Base-by-base conservation (phyloP, 1,140 invertebrate species). In the Oncopodura yosiiana region DNA sequence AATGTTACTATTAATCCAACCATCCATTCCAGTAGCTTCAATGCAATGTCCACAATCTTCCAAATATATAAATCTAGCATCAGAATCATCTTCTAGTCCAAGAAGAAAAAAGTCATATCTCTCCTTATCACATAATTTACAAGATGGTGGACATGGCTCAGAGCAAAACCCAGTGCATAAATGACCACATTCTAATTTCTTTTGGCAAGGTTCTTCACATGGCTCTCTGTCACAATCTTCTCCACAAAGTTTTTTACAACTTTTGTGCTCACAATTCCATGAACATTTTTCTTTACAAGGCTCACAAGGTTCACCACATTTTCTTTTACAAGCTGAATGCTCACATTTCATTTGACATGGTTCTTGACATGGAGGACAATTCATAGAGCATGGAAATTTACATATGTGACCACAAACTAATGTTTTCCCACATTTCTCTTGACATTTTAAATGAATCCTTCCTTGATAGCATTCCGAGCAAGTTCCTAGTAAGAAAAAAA, bases 391-490 rank as follows among this genome's bases (percentile, higher is more conserved):
- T 0, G 77, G 75, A 29, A 73, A 74, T 27, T 73, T 67, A 66
- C 84, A 86, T 69, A 68, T 65, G 65, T 86, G 83, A 37, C 76
- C 77, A 69, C 83, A 86, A 49, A 84, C 77, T 34, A 77, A 71
- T 9, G 60, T 60, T 43, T 73, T 68, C 30, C 75, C 71, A 69
- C 82, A 85, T 21, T 72, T 69, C 57, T 79, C 71, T 30, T 64
- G 60, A 69, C 84, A 86, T 37, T 66, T 67, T 52, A 43, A 61
- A 68, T 86, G 83, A 44, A 85, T 67, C 18, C 80, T 71, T 18
- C 80, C 78, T 63, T 77, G 75, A 6, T 62, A 66, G 64, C 83
- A 84, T 34, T 62, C 34, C 3, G 75, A 73, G 69, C 81, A 83
- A 2, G 67, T 70, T 44, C 80, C 79, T 8, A 8, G 14, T 8